phyloP scores from a whole-genome alignment of 64 coral and sea anemone species.

The Pocillopora damicornis region DNA sequence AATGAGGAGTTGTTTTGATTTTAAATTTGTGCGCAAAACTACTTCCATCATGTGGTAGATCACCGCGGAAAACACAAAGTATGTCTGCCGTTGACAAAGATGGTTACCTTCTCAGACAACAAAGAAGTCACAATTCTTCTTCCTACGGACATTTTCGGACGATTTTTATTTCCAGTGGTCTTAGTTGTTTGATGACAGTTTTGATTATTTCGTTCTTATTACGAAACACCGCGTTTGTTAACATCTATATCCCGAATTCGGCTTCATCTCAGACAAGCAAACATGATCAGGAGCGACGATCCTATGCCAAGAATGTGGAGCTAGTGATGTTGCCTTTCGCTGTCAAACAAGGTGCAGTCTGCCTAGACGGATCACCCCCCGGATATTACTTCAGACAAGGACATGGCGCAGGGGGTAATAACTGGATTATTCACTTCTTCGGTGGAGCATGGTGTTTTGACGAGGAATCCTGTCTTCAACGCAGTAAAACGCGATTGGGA shows the following conservation, averaged over 20 bases:
- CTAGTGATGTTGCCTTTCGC: slow-evolving; percentile 51
- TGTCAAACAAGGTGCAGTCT: slow-evolving; percentile 75
- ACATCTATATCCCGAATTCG: slow-evolving; percentile 57
- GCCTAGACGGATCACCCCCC: slow-evolving; percentile 89
- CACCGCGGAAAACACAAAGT: not conserved
- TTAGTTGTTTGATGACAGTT: slow-evolving; percentile 68
- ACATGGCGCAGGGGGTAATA: slow-evolving; percentile 46
- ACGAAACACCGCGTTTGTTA: slow-evolving; percentile 87
- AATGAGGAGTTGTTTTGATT: not conserved
- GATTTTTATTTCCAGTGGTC: slow-evolving; percentile 64
- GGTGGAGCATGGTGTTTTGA: slow-evolving; percentile 98
- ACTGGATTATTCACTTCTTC: slow-evolving; percentile 91
- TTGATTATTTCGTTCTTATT: slow-evolving; percentile 81
- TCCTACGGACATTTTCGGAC: slow-evolving; percentile 32
- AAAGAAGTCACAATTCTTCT: slow-evolving; percentile 17
- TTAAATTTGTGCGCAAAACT: not conserved
- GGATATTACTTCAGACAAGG: slow-evolving; percentile 88
- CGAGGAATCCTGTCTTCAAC: slow-evolving; percentile 80
- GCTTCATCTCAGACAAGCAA: not conserved
- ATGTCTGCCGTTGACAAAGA: not conserved
- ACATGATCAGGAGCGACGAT: slow-evolving; percentile 5
- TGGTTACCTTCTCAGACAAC: not conserved
- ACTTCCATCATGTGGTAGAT: not conserved
- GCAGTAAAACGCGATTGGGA: slow-evolving; percentile 74
- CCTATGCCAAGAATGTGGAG: slow-evolving; percentile 36